Evolutionary conservation across 2,797 vertebrate genomes (phyloP), one percentile per base, ranked within the genome.

Genomic region (Sparidentex hasta): DNA sequence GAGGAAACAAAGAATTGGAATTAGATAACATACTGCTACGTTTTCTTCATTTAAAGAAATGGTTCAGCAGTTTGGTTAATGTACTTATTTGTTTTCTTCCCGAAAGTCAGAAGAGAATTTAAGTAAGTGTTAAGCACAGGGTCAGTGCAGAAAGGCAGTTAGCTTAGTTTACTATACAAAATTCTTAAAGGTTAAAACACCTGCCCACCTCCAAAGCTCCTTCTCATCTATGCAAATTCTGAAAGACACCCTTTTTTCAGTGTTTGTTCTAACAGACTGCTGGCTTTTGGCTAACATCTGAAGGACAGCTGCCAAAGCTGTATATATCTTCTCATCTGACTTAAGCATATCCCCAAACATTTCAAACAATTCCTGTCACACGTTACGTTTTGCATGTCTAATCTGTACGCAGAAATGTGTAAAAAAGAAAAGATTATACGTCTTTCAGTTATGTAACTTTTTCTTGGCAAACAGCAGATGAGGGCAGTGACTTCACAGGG

Each of bases 1-100:
- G 46, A 72, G 48, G 80, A 71, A 48, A 71, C 20, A 66, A 68
- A 64, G 17, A 71, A 16, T 0, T 23, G 20, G 11, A 55, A 56
- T 83, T 38, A 66, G 62, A 78, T 46, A 4, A 58, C 17, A 2
- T 18, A 1, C 5, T 17, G 12, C 41, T 69, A 20, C 2, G 3
- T 13, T 72, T 69, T 18, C 33, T 46, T 20, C 11, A 2, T n/a
- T 62, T 21, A 18, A 44, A 51, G 9, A 27, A 41, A 23, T 13
- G 20, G 11, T 18, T 21, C 3, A 50, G 9, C 18, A 14, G 17
- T 21, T 59, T 58, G 7, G 11, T 25, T 61, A 12, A 11, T 25
- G 3, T 50, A 0, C 21, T 48, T 11, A 5, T 48, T 16, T 16
- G 21, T 8, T 62, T 51, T 27, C 8, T 33, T 56, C n/a, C 8